Conservation (phyloP, 2,888 invertebrate species). For the Gisinianus flammeolus region DNA sequence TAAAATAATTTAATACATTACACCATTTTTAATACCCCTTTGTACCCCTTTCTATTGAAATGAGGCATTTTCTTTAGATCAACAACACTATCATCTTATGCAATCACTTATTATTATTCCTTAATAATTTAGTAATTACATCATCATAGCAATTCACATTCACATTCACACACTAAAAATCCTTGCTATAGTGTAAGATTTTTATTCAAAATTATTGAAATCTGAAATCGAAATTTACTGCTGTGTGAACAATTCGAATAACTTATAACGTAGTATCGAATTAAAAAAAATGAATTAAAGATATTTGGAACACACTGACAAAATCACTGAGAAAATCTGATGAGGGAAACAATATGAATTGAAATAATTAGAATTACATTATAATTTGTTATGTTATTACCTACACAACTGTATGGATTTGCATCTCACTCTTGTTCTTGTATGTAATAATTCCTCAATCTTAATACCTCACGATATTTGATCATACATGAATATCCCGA, state of each 20-base stretch:
- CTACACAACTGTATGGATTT: neutral
- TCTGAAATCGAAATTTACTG: too few relatives aligned
- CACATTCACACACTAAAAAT: neutral
- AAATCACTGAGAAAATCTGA: neutral
- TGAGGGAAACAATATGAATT: neutral
- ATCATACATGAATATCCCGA: neutral
- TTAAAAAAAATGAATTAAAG: neutral
- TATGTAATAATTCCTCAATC: neutral
- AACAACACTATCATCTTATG: neutral
- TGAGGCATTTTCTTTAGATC: too few relatives aligned
- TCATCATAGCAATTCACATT: neutral
- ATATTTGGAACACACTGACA: neutral
- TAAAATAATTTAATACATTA: too few relatives aligned
- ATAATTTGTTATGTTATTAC: neutral
- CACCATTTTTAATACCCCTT: too few relatives aligned
- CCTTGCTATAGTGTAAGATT: neutral
- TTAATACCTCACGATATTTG: neutral
- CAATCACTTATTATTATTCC: neutral
- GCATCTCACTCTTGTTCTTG: neutral
- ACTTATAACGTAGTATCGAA: too few relatives aligned
- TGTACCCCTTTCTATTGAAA: too few relatives aligned
- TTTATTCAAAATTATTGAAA: too few relatives aligned
- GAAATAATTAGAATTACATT: neutral
- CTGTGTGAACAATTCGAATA: too few relatives aligned
- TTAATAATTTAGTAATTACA: neutral